These are phyloP conservation scores for Progne subis DNA, from an alignment of 2,113 vertebrate genomes.

Conservation along the genomic window DNA sequence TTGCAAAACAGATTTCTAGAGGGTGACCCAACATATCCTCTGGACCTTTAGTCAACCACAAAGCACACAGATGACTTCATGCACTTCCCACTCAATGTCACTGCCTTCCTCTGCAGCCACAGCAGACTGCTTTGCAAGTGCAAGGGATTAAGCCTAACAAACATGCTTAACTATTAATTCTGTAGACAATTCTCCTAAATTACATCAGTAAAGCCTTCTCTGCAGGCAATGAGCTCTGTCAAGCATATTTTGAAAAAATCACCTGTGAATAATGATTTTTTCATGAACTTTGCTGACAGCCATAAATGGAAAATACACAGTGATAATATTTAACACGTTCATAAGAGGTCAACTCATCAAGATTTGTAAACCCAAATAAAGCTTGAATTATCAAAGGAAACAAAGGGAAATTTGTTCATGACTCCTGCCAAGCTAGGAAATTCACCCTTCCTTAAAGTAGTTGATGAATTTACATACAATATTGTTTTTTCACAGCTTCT, in stretches of 20 bases:
- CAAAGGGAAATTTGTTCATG: background rate
- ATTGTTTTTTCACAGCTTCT: background rate
- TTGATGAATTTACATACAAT: background rate
- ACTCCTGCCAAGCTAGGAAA: background rate
- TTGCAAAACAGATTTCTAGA: constrained; percentile 22
- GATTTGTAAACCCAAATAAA: background rate
- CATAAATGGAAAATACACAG: background rate
- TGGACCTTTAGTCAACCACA: background rate
- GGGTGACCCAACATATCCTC: background rate
- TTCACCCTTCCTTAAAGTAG: background rate
- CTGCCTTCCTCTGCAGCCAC: background rate
- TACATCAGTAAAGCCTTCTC: background rate
- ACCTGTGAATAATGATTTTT: background rate
- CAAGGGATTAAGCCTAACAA: background rate
- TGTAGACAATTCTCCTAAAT: background rate
- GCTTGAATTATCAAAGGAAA: background rate
- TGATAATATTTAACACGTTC: background rate
- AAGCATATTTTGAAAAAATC: background rate
- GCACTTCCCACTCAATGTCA: background rate
- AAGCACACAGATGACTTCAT: background rate
- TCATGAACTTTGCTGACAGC: background rate
- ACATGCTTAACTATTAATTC: background rate
- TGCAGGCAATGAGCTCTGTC: background rate
- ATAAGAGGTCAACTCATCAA: background rate
- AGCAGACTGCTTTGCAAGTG: background rate